Percentiles rank a stretch among this genome's conserved stretches.
Conservation (phyloP, 2,888 invertebrate species). For the Petrolisthes manimaculis region DNA sequence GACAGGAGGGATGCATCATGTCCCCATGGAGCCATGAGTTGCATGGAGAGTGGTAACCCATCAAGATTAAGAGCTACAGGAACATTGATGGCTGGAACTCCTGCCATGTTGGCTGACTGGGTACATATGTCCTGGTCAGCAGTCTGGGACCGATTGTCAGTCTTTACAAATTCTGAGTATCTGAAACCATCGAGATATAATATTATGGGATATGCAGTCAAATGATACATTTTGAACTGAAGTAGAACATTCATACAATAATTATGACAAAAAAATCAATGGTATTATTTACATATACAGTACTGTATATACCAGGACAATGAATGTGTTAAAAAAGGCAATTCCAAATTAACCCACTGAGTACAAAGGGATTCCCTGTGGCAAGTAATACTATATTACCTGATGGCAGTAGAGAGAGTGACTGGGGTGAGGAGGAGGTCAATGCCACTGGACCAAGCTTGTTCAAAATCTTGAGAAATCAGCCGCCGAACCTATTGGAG, state of each 20-base stretch:
- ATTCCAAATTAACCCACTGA: too few relatives aligned
- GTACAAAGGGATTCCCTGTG: too few relatives aligned
- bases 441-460: slow-evolving; percentile 79
- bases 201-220: too few relatives aligned
- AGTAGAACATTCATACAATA: not conserved
- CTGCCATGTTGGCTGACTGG: slow-evolving; percentile 96
- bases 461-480: slow-evolving; percentile 87
- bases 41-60: slow-evolving; percentile 84
- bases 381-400: slow-evolving; percentile 22
- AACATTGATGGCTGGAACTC: slow-evolving; percentile 70
- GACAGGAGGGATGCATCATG: slow-evolving; percentile 82
- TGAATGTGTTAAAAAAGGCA: too few relatives aligned
- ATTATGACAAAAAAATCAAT: not conserved
- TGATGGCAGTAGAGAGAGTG: slow-evolving; percentile 87
- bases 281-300: not conserved
- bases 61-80: slow-evolving; percentile 45
- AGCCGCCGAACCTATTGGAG: slow-evolving; percentile 81
- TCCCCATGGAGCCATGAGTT: slow-evolving; percentile 85
- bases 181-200: slow-evolving; percentile 66
- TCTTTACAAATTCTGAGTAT: slow-evolving; percentile 81
- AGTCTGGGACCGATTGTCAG: slow-evolving; percentile 88
- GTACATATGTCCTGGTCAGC: slow-evolving; percentile 94
- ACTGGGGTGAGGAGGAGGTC: slow-evolving; percentile 93
- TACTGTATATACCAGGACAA: too few relatives aligned
- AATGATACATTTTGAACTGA: not conserved